Base-by-base conservation (phyloP, 2,113 vertebrate species). In the Apteryx mantelli region DNA sequence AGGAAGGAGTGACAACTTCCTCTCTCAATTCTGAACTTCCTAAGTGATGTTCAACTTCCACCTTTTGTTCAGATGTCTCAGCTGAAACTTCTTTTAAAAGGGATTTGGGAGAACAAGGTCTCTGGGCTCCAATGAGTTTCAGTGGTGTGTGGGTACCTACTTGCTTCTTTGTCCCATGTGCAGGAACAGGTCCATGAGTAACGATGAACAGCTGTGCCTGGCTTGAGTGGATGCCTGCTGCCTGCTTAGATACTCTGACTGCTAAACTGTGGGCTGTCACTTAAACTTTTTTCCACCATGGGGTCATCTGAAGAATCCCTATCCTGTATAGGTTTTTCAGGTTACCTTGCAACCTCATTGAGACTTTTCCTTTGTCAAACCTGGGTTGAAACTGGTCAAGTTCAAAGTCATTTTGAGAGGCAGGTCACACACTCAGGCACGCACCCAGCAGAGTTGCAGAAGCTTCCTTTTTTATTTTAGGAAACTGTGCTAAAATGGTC, bases 41-140 rank as follows among this genome's bases (percentile, higher is more conserved):
- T 11, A 25, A 92, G 36, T 53, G 53, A 12, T 58, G 34, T n/a
- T 89, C 80, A 44, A 82, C 55, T 94, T 94, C 89, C 1, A 0
- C 28, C 48, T 83, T 91, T 94, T 88, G 91, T 93, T 94, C 46
- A 22, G 63, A 50, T 74, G 58, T 30, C 34, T 70, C 55, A 38
- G 71, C 53, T 91, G 84, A 20, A 55, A n/a, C n/a, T n/a, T n/a
- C 58, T 93, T 92, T 19, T 9, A 7, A 55, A 63, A 63, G 12
- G 30, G 7, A 32, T 68, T 58, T 18, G 26, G 42, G 84, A 73
- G n/a, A 53, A 56, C 0, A 34, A 70, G 48, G 7, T 32, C 75
- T 36, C 71, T 55, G 55, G 28, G 8, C 26, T 19, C 18, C 36
- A 24, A 16, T 53, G 70, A 74, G 50, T 38, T 74, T 40, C 48